A percentile compares a stretch with the other conserved stretches of the same genome.
Evolutionary conservation across 2,888 invertebrate species (phyloP).

Genomic region (Orgyia antiqua): DNA sequence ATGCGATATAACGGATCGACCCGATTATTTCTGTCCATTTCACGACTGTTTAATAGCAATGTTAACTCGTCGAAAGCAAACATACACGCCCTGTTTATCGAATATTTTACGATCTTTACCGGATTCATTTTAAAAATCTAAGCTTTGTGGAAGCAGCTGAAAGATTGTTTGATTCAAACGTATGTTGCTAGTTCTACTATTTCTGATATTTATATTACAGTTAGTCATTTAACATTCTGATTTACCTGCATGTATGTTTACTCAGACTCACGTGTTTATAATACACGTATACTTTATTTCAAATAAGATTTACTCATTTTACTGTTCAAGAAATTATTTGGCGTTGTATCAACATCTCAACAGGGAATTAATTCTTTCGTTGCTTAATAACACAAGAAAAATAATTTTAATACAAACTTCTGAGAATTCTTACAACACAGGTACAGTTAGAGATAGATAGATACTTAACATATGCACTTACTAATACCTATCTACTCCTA

Average conservation of each 20-base stretch:
- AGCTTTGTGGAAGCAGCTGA: slow-evolving; percentile 67
- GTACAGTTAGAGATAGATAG: too few relatives aligned
- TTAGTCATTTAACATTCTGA: slow-evolving; percentile 75
- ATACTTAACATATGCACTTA: too few relatives aligned
- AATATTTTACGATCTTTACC: slow-evolving; percentile 74
- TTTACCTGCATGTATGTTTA: slow-evolving; percentile 72
- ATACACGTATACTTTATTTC: slow-evolving; percentile 68
- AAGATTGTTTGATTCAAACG: slow-evolving; percentile 66
- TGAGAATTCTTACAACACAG: slow-evolving; percentile 17
- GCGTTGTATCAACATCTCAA: slow-evolving; percentile 57
- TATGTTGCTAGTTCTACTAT: slow-evolving; percentile 60
- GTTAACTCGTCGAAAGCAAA: slow-evolving; percentile 75
- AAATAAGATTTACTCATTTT: slow-evolving; percentile 59
- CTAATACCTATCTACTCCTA: too few relatives aligned
- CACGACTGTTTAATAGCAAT: slow-evolving; percentile 78
- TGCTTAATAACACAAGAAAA: slow-evolving; percentile 25
- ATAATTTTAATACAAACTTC: slow-evolving; percentile 30
- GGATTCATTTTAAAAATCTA: slow-evolving; percentile 73
- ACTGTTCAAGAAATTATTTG: slow-evolving; percentile 55
- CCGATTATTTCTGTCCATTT: slow-evolving; percentile 77
- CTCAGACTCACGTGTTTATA: slow-evolving; percentile 69
- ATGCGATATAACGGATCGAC: slow-evolving; percentile 73
- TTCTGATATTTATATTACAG: slow-evolving; percentile 73
- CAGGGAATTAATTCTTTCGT: slow-evolving; percentile 39
- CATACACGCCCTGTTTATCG: slow-evolving; percentile 74